Percentiles rank a stretch among this genome's conserved stretches.
These are phyloP conservation scores for Scopus umbretta DNA, from an alignment of 2,113 vertebrate genomes.

Conservation along the genomic window DNA sequence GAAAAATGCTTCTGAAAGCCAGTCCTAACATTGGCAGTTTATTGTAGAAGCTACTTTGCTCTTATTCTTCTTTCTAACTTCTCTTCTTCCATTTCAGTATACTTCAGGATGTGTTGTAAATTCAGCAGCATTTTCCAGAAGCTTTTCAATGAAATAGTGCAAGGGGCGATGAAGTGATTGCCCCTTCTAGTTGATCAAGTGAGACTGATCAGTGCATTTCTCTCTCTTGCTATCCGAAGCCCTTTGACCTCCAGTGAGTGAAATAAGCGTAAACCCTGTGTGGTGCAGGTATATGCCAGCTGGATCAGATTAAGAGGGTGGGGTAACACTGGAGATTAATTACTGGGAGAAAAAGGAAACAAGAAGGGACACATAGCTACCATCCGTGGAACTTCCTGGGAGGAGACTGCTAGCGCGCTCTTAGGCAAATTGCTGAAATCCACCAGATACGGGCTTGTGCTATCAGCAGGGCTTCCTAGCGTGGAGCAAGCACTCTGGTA, in stretches of 20 bases:
- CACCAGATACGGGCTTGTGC: not conserved
- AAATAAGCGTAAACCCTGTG: conserved; percentile 34
- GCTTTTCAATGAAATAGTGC: not conserved
- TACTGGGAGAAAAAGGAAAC: not conserved
- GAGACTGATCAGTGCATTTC: not conserved
- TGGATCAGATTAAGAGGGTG: conserved; percentile 37
- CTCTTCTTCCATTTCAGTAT: not conserved
- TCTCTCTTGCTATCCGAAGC: not conserved
- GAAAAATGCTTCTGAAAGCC: not conserved
- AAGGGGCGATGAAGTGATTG: not conserved
- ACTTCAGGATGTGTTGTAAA: not conserved
- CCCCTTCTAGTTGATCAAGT: not conserved
- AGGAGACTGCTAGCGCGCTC: not conserved
- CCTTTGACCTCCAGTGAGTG: not conserved
- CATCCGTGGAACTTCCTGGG: conserved; percentile 5
- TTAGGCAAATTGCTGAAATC: not conserved
- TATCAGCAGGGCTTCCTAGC: not conserved
- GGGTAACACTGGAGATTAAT: conserved; percentile 7
- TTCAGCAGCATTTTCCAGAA: not conserved
- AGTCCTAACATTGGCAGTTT: not conserved
- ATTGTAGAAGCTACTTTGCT: not conserved
- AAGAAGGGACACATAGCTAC: conserved; percentile 31
- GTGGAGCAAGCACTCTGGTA: not conserved
- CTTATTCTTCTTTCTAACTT: not conserved
- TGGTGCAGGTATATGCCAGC: not conserved